These are phyloP conservation scores for Oryzias celebensis DNA, from an alignment of 2,113 vertebrate genomes.

Conservation along the genomic window DNA sequence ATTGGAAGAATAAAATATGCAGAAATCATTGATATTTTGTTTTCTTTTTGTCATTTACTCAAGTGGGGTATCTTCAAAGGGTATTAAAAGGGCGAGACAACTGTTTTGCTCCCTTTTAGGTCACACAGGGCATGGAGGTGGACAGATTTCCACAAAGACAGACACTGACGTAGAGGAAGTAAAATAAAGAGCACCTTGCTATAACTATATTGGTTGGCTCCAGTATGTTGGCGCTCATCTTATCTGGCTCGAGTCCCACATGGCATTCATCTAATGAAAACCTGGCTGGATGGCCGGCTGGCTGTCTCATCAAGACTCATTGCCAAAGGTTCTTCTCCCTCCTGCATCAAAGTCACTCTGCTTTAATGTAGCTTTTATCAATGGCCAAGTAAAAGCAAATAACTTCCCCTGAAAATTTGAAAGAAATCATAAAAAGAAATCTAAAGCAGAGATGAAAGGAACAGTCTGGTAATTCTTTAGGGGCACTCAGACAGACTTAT, in stretches of 20 bases:
- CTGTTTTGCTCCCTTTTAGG: slow-evolving; percentile 39
- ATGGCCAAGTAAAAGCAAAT: slow-evolving; percentile 74
- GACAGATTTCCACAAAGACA: slow-evolving; percentile 56
- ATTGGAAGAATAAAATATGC: too few species aligned
- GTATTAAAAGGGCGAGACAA: slow-evolving; percentile 70
- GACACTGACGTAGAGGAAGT: slow-evolving; percentile 65
- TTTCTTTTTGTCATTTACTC: too few species aligned
- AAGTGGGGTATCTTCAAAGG: neutral
- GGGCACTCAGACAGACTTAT: slow-evolving; percentile 43
- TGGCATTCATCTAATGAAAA: slow-evolving; percentile 78
- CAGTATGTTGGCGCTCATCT: slow-evolving; percentile 67
- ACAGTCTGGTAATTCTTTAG: slow-evolving; percentile 43
- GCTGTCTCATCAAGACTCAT: slow-evolving; percentile 66
- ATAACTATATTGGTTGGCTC: slow-evolving; percentile 76
- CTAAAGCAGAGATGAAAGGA: slow-evolving; percentile 52
- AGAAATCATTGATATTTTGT: too few species aligned
- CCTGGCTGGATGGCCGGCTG: slow-evolving; percentile 65
- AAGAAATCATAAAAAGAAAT: slow-evolving; percentile 58
- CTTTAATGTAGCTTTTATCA: slow-evolving; percentile 74
- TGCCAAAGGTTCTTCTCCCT: slow-evolving; percentile 72
- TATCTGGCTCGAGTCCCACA: slow-evolving; percentile 71
- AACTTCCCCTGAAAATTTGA: slow-evolving; percentile 60
- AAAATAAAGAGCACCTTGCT: slow-evolving; percentile 74
- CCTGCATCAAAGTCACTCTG: slow-evolving; percentile 73
- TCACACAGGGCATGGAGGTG: slow-evolving; percentile 30